phyloP scores from a whole-genome alignment of 2,113 vertebrate genomes.

The Coturnix japonica region DNA sequence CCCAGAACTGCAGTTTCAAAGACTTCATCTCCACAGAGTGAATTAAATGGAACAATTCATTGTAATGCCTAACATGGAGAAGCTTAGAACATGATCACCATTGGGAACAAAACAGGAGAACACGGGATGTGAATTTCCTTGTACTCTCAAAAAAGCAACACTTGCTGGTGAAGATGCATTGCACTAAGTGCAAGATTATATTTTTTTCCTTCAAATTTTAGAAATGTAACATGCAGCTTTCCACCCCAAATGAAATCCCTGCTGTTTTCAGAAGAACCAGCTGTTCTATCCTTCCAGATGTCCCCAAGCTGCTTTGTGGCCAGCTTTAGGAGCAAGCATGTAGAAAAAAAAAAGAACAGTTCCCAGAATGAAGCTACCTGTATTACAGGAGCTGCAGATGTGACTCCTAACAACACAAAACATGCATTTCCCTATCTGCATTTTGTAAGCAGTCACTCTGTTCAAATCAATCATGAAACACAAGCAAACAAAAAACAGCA shows the following conservation, averaged over 20 bases:
- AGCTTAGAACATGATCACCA: neutral
- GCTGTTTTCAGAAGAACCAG: neutral
- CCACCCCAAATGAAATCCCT: neutral
- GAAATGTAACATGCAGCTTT: neutral
- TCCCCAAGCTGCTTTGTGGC: constrained; percentile 7
- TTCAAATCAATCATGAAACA: neutral
- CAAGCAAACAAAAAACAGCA: neutral
- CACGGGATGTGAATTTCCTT: accelerated
- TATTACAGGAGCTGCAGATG: neutral
- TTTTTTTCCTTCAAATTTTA: no score
- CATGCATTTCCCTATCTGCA: neutral
- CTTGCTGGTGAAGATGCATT: no score
- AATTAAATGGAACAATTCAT: neutral
- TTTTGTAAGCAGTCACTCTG: neutral
- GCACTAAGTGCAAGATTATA: neutral
- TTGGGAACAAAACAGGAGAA: neutral
- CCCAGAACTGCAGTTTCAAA: neutral
- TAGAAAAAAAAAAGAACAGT: neutral
- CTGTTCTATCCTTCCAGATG: neutral
- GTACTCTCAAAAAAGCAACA: accelerated
- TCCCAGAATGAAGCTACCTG: neutral
- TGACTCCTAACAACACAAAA: neutral
- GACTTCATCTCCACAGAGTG: neutral
- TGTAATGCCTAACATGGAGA: neutral
- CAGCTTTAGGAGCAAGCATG: neutral